phyloP scores from a whole-genome alignment of 2,797 vertebrate genomes.

The Brotula barbata region DNA sequence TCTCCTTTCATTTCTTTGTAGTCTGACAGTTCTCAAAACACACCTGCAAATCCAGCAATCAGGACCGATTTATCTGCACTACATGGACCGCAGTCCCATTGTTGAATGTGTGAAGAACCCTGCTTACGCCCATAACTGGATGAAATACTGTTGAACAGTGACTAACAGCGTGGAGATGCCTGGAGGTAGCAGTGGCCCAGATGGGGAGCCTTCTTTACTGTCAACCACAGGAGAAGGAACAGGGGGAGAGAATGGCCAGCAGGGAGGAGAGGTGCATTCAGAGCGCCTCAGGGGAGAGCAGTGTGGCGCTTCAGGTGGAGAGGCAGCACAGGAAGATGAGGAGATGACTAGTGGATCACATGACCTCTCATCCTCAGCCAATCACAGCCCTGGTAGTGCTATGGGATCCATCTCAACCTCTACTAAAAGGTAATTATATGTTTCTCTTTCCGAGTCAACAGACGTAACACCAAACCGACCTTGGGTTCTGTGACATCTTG shows the following conservation, averaged over 20 bases:
- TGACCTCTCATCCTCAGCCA: constrained; percentile 64
- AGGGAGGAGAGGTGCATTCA: constrained; percentile 7
- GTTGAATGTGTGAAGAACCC: constrained; percentile 55
- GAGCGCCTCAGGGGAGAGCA: constrained; percentile 40
- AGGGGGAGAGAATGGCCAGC: constrained; percentile 31
- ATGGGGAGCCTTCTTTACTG: constrained; percentile 57
- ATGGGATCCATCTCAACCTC: constrained; percentile 67
- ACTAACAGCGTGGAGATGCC: constrained; percentile 67
- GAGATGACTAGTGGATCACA: constrained; percentile 71
- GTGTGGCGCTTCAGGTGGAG: constrained; percentile 43
- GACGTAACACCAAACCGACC: background rate
- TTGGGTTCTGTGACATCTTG: background rate
- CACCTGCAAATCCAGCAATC: background rate
- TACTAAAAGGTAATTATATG: constrained; percentile 69
- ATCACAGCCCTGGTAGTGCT: constrained; percentile 69
- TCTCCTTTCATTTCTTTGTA: constrained; percentile 8
- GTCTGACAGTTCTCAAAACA: constrained; percentile 24
- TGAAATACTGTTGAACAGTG: constrained; percentile 56
- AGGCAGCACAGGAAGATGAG: constrained; percentile 70
- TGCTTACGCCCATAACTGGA: constrained; percentile 24
- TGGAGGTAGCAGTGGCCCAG: constrained; percentile 51
- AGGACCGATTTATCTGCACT: constrained; percentile 4
- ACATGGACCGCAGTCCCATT: constrained; percentile 49
- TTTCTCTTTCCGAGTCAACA: background rate
- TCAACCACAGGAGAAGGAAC: constrained; percentile 32